Conservation (phyloP, 2,113 vertebrate genomes). For the Tenebrosternarchus preto region DNA sequence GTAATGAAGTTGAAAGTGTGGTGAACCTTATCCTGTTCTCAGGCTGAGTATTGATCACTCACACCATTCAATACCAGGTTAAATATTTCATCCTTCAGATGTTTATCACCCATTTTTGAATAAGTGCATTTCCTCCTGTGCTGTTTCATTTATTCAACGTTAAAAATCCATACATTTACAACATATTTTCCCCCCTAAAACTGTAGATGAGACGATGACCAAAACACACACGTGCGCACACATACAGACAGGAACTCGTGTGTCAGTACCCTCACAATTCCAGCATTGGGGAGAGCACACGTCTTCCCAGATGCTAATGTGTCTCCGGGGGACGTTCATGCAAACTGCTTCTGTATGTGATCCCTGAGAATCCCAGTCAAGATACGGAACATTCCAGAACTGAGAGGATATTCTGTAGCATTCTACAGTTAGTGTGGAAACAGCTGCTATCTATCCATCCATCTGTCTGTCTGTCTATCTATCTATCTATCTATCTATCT, state of each 20-base stretch:
- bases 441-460: slow-evolving; percentile 1
- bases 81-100: slow-evolving; percentile 48
- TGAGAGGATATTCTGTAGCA: not conserved
- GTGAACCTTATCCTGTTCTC: not conserved
- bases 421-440: not conserved
- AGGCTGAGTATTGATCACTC: slow-evolving; percentile 29
- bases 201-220: too few species aligned
- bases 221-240: not conserved
- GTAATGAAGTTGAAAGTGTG: slow-evolving; percentile 38
- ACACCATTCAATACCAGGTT: slow-evolving; percentile 8
- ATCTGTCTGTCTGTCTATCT: not conserved
- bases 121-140: slow-evolving; percentile 16
- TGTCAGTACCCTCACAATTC: slow-evolving; percentile 7
- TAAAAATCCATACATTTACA: slow-evolving; percentile 3
- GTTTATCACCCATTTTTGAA: slow-evolving; percentile 17
- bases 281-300: not conserved
- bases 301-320: slow-evolving; percentile 22
- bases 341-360: not conserved
- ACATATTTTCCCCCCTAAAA: not conserved
- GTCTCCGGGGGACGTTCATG: not conserved
- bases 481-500: not conserved
- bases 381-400: not conserved
- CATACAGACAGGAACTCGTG: slow-evolving; percentile 11
- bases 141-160: slow-evolving; percentile 26
- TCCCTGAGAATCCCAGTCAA: not conserved